Percentiles rank a stretch among this genome's conserved stretches.
Conservation (phyloP, 92 coral and sea anemone genomes). For the Ricordea florida region DNA sequence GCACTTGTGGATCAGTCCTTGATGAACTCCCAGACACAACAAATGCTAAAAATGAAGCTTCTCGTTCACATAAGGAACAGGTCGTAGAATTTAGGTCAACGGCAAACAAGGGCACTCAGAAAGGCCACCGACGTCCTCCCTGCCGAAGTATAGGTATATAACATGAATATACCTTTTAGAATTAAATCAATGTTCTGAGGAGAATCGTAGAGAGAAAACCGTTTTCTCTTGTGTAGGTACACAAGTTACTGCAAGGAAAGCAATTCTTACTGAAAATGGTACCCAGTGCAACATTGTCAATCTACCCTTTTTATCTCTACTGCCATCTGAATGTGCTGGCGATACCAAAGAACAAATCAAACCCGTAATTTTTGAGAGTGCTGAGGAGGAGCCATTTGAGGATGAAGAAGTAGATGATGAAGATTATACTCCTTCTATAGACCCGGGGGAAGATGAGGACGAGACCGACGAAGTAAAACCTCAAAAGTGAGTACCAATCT, state of each 20-base stretch:
- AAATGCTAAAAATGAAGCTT: too few species aligned
- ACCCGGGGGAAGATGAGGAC: neutral
- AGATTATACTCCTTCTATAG: neutral
- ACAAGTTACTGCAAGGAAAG: neutral
- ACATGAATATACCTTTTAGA: neutral
- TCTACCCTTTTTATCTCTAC: neutral
- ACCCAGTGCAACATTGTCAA: neutral
- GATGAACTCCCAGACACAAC: too few species aligned
- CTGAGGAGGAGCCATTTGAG: neutral
- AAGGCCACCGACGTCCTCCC: neutral
- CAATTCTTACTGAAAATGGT: neutral
- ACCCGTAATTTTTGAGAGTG: neutral
- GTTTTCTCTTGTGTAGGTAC: neutral
- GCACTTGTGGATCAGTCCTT: too few species aligned
- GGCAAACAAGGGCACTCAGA: constrained; percentile 8
- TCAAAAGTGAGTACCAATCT: too few species aligned
- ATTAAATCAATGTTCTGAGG: neutral
- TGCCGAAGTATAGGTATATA: neutral
- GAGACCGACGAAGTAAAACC: neutral
- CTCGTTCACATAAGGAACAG: too few species aligned
- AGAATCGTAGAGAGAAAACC: neutral
- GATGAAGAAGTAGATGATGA: neutral
- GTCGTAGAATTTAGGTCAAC: too few species aligned
- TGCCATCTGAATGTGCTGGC: neutral
- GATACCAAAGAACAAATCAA: neutral